Evolutionary conservation across 64 coral and sea anemone species (phyloP), one percentile per base, ranked within the genome.

Genomic region (Dendronephthya gigantea): DNA sequence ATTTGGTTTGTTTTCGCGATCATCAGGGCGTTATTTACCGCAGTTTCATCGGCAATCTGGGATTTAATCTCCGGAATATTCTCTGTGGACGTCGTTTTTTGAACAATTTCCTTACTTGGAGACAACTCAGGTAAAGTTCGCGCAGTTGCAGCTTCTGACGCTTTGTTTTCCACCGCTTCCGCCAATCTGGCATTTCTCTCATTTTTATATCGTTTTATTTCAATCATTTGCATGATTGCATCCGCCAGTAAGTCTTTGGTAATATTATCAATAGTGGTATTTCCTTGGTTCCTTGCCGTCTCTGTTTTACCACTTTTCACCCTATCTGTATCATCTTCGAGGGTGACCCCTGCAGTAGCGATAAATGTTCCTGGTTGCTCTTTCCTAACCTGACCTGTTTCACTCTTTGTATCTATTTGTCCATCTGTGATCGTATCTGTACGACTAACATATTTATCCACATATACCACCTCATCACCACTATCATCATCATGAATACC

Each of bases 131-230:
- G 55, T 62, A 27, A 62, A 62, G 55, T 62, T 27, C 25, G 19
- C 25, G 8, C 1, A 8, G 50, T 52, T 52, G 19, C 6, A n/a
- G 19, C 19, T 23, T 19, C 32, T 84, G 83, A 47, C 34, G 43
- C 55, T 84, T 83, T 84, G n/a, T 49, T 62, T 75, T 25, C 56
- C 27, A 83, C 88, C 25, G 1, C 19, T 62, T 15, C 55, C 55
- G 16, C 55, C 55, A 62, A 62, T 19, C 17, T 62, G 55, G 25
- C 8, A 6, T 62, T 62, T 62, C 25, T 62, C 19, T 62, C 25
- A 15, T 39, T 29, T 79, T 79, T 79, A 3, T 33, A 33, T 39
- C 72, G 72, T 79, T 79, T 79, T 0, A 79, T 79, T 1, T 15
- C 30, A 33, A 79, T 79, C 31, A 79, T 79, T 39, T 79, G 72